A percentile compares a stretch with the other conserved stretches of the same genome.
Conservation (phyloP, 2,888 invertebrate genomes). For the Thyatira batis region DNA sequence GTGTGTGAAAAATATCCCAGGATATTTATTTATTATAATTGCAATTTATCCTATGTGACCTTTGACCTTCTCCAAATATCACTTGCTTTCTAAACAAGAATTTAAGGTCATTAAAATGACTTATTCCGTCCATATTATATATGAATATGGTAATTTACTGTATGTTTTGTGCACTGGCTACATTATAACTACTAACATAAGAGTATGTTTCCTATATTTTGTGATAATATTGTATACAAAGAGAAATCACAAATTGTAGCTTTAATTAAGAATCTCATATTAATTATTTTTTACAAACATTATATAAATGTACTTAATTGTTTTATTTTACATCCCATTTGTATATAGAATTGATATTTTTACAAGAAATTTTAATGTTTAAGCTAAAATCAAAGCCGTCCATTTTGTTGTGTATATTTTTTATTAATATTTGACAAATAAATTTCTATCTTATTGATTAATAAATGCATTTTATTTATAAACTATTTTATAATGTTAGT, state of each 20-base stretch:
- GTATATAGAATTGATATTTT: slow-evolving; percentile 10
- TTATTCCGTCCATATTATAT: too few relatives aligned
- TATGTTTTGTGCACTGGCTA: not conserved
- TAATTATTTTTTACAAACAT: not conserved
- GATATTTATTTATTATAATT: too few relatives aligned
- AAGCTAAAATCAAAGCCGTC: slow-evolving; percentile 51
- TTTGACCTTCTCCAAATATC: too few relatives aligned
- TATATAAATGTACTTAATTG: not conserved
- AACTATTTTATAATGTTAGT: slow-evolving; percentile 11
- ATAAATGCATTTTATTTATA: slow-evolving; percentile 49
- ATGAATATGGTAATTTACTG: not conserved
- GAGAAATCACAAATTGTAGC: not conserved
- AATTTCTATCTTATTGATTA: slow-evolving; percentile 43
- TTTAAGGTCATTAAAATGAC: too few relatives aligned
- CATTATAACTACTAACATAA: not conserved
- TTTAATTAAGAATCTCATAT: not conserved
- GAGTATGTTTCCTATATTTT: not conserved
- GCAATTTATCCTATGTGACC: too few relatives aligned
- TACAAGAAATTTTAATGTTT: slow-evolving; percentile 12
- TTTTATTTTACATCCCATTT: not conserved
- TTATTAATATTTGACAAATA: slow-evolving; percentile 39
- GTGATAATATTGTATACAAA: not conserved
- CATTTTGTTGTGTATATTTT: slow-evolving; percentile 35
- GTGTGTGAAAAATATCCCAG: too few relatives aligned
- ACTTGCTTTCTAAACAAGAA: too few relatives aligned